These are phyloP conservation scores for Argyresthia goedartella DNA, from an alignment of 2,888 invertebrate species.

Conservation along the genomic window DNA sequence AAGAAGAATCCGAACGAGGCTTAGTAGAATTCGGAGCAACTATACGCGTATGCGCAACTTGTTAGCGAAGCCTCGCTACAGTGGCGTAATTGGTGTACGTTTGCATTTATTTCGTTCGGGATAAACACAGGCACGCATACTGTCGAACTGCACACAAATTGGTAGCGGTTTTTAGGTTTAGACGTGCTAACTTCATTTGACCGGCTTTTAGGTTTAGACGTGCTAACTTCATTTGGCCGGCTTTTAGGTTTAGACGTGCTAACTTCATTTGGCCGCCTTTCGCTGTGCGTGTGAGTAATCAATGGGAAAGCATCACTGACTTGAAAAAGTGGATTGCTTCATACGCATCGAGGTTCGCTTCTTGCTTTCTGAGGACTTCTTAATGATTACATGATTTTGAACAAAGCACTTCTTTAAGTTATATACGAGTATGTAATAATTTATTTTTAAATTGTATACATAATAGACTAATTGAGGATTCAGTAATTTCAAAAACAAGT, in stretches of 20 bases:
- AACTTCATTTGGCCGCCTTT: slow-evolving; percentile 59
- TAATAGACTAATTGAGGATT: no score
- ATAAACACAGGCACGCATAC: slow-evolving; percentile 59
- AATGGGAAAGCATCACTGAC: slow-evolving; percentile 25
- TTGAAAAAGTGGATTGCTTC: slow-evolving; percentile 28
- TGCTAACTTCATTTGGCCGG: slow-evolving; percentile 69
- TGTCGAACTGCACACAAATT: slow-evolving; percentile 58
- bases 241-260: slow-evolving; percentile 48
- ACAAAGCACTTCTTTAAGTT: no score
- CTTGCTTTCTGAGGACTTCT: no score
- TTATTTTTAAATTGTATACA: no score
- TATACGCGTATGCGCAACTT: slow-evolving; percentile 36
- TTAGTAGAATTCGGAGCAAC: slow-evolving; percentile 36
- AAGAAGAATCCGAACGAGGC: slow-evolving; percentile 10
- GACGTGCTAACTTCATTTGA: slow-evolving; percentile 66
- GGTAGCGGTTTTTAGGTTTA: slow-evolving; percentile 49
- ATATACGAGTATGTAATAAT: no score
- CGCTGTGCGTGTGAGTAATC: slow-evolving; percentile 46
- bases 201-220: slow-evolving; percentile 43
- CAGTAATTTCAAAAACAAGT: no score
- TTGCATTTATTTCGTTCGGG: slow-evolving; percentile 66
- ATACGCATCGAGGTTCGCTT: background rate
- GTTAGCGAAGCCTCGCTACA: slow-evolving; percentile 54
- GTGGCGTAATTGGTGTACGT: slow-evolving; percentile 62
- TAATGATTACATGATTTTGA: no score